Evolutionary conservation across 2,113 vertebrate species (phyloP), one percentile per base, ranked within the genome.

Genomic region (Megaleporinus macrocephalus): DNA sequence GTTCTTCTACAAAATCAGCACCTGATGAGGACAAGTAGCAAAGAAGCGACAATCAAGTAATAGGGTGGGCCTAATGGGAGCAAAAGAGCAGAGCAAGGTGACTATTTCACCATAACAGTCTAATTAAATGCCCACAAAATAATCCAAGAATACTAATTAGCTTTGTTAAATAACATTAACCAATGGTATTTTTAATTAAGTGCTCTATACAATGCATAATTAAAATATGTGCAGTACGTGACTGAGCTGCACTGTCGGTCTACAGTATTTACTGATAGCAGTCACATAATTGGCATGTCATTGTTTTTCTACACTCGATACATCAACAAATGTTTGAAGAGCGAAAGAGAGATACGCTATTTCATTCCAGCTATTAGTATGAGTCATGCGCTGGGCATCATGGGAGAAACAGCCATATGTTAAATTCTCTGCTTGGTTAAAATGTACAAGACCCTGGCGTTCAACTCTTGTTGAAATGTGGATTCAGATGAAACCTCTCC

Each of bases 61-160:
- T 47, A 59, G 61, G 30, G 68, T 79, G 70, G 30, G 61, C 44
- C 61, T 79, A 79, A 79, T 79, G 76, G 65, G 76, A 47, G 59
- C 76, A 83, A 83, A 79, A 83, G 75, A 73, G 65, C 66, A 83
- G 33, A 33, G 70, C 66, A 83, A 79, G 76, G 82, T 83, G 76
- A 79, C 73, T 73, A 79, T 68, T 79, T 83, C 66, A 79, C 59
- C 49, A 74, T 68, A 66, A 78, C 24, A 59, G 69, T 73, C 76
- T 73, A 78, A 83, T 83, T 73, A 83, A 63, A 83, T 65, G 55
- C 41, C 27, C 76, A 74, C 22, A 66, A 16, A 36, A 73, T 79
- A 68, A 59, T n/a, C 24, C n/a, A 55, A 44, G 55, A 78, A 63
- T 78, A 36, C 24, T 36, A 78, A 83, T 83, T 55, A 79, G 66